A percentile compares a stretch with the other conserved stretches of the same genome.
Conservation (phyloP, 2,888 invertebrate species). For the Electrophaes corylata region DNA sequence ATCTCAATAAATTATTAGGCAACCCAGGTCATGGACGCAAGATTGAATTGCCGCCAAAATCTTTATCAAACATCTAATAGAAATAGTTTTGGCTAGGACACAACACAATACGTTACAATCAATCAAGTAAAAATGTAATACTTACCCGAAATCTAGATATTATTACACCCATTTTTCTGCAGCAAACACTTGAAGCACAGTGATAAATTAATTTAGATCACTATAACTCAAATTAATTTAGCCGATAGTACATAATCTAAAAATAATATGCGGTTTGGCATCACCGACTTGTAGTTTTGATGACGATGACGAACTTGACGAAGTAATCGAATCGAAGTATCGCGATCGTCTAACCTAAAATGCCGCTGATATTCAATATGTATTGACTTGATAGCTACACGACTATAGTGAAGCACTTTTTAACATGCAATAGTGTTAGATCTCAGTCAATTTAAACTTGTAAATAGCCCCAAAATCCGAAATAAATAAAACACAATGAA, state of each 20-base stretch:
- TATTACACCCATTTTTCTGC: slow-evolving; percentile 85
- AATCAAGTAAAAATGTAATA: slow-evolving; percentile 47
- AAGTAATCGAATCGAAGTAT: too few relatives aligned
- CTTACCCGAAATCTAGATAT: slow-evolving; percentile 88
- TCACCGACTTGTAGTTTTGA: slow-evolving; percentile 55
- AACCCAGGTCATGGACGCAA: slow-evolving; percentile 60
- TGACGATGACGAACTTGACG: too few relatives aligned
- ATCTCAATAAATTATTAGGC: slow-evolving; percentile 32
- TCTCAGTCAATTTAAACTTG: slow-evolving; percentile 38
- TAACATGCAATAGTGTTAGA: slow-evolving; percentile 35
- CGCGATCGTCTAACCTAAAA: slow-evolving; percentile 66
- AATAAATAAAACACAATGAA: slow-evolving; percentile 35
- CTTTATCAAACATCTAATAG: slow-evolving; percentile 56
- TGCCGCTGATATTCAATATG: slow-evolving; percentile 50
- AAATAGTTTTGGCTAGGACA: slow-evolving; percentile 74
- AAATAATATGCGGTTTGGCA: slow-evolving; percentile 68
- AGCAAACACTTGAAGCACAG: slow-evolving; percentile 35
- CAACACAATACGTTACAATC: slow-evolving; percentile 54
- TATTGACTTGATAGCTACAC: slow-evolving; percentile 12
- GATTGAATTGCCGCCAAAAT: slow-evolving; percentile 76
- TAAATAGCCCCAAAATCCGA: slow-evolving; percentile 29
- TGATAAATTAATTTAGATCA: slow-evolving; percentile 41
- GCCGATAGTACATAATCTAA: slow-evolving; percentile 62
- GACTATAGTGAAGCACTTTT: slow-evolving; percentile 18
- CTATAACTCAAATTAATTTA: slow-evolving; percentile 52